phyloP scores from a whole-genome alignment of 2,888 invertebrate species.

The Metalampra italica region DNA sequence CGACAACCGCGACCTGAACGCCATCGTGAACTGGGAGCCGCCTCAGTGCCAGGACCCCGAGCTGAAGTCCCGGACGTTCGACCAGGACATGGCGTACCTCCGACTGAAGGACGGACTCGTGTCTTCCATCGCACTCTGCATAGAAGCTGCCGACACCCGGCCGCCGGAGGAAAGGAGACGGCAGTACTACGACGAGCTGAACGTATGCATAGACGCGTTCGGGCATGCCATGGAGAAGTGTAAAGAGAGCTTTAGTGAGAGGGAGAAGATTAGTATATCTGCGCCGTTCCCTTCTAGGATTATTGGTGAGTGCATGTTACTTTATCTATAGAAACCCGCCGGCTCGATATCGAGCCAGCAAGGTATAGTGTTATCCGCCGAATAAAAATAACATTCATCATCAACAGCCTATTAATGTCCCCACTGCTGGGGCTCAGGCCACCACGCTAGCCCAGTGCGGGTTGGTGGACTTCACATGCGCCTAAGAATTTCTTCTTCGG shows the following conservation, averaged over 20 bases:
- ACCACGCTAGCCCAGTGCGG: too few relatives aligned
- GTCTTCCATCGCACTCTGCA: constrained; percentile 51
- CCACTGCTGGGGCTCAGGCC: too few relatives aligned
- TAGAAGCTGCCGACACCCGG: constrained; percentile 48
- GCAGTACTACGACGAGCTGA: constrained; percentile 45
- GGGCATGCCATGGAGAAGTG: constrained; percentile 50
- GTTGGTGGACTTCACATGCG: too few relatives aligned
- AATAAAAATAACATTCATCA: too few relatives aligned
- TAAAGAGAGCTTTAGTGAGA: constrained; percentile 35
- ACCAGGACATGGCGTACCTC: constrained; percentile 56
- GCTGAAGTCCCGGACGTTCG: constrained; percentile 48
- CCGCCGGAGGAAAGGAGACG: constrained; percentile 32
- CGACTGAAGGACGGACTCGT: constrained; percentile 59
- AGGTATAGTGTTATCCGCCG: too few relatives aligned
- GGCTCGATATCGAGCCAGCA: too few relatives aligned
- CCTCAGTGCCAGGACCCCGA: constrained; percentile 56
- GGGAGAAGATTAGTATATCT: constrained; percentile 44
- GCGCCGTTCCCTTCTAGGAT: constrained; percentile 60
- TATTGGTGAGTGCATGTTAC: constrained; percentile 43
- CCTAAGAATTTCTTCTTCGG: too few relatives aligned
- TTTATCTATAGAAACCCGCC: background rate
- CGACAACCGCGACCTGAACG: constrained; percentile 88
- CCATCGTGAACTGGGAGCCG: constrained; percentile 85
- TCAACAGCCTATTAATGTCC: too few relatives aligned
- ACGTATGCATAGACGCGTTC: constrained; percentile 47